Evolutionary conservation across 2,113 vertebrate genomes (phyloP), one percentile per base, ranked within the genome.

Genomic region (Pimephales promelas): DNA sequence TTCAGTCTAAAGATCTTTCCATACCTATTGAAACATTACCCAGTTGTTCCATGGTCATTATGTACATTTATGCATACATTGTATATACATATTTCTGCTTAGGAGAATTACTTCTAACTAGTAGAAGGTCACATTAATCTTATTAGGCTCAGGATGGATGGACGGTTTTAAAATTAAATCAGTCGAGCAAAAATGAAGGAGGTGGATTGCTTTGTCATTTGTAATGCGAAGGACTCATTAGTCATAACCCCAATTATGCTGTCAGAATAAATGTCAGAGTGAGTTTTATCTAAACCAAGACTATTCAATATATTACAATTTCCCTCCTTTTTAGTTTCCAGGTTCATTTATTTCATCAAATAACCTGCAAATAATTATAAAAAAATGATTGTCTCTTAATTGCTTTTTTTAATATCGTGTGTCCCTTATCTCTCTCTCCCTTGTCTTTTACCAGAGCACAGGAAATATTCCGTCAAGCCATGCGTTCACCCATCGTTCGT

Each of bases 401-500:
- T 73, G 62, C 61, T 75, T 77, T 56, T 64, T 56, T 22, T 22
- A 3, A 3, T 61, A 57, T 45, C 14, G 31, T 61, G 16, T 24
- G 20, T 18, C 5, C 40, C 76, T 36, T 9, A 52, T 64, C 76
- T 71, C 40, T 31, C 22, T 84, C 70, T 31, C 10, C 73, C 11
- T 76, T 66, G 22, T 31, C 13, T 91, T 82, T 28, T 87, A 22
- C 16, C 88, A 99, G 98, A 90, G 95, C 98, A 85, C 98, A 99
- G 88, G 97, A 98, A 79, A 90, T 97, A 47, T 99, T 99, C 85
- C 96, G 97, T 4, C 95, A 97, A 88, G 97, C 97, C 2, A 98
- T 99, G 97, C 97, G 93, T 66, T 95, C 94, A 56, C 91, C 91
- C 0, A 86, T 84, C 1, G 95, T 98, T 10, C 71, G 92, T 5